Evolutionary conservation across 2,797 vertebrate species (phyloP).

Genomic region (Megaceryle alcyon): DNA sequence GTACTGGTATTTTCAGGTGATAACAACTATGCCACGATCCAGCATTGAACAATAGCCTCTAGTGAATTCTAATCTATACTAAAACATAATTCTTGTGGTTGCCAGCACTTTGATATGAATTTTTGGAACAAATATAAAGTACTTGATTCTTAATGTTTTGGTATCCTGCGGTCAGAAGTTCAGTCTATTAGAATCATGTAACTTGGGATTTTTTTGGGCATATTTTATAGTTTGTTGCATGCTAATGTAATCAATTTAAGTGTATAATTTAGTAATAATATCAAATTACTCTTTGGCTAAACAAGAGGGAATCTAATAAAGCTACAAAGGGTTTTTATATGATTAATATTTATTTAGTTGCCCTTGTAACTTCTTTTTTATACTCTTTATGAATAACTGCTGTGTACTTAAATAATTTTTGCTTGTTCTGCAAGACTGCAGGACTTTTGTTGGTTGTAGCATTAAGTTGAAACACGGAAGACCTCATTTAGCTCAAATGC

Average conservation of each 20-base stretch:
- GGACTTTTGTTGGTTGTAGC: background rate
- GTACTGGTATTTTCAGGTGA: background rate
- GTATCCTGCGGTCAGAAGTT: background rate
- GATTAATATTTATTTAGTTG: background rate
- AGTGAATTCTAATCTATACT: background rate
- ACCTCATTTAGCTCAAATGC: background rate
- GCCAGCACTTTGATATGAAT: background rate
- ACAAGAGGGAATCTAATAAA: background rate
- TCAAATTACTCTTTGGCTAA: slow-evolving; percentile 7
- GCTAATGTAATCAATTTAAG: background rate
- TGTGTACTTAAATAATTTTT: background rate
- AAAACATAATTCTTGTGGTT: background rate
- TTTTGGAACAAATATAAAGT: background rate
- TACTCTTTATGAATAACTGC: background rate
- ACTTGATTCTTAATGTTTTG: background rate
- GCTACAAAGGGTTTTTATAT: background rate
- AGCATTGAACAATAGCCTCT: background rate
- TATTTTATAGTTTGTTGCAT: background rate
- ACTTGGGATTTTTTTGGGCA: background rate
- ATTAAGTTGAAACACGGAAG: background rate
- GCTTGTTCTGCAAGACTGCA: background rate
- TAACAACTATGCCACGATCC: background rate
- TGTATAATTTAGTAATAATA: slow-evolving; percentile 1
- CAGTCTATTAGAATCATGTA: background rate
- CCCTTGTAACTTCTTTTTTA: background rate